These are phyloP conservation scores for Eunapius fragilis DNA, from an alignment of 37 sponge, comb jelly and placozoan species.

Conservation along the genomic window DNA sequence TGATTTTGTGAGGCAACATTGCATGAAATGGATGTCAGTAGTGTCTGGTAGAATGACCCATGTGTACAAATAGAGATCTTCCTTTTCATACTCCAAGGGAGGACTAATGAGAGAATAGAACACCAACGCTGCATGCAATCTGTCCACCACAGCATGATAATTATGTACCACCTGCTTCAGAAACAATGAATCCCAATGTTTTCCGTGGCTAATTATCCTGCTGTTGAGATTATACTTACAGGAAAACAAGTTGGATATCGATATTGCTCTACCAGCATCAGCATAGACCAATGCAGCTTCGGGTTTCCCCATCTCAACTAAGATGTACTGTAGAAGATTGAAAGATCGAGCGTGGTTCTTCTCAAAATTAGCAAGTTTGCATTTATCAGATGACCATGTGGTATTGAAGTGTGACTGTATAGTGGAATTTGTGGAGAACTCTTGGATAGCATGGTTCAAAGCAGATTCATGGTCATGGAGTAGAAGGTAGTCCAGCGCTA, in stretches of 20 bases:
- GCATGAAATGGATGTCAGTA: not conserved
- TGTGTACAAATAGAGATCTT: not conserved
- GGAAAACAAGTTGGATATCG: slow-evolving; percentile 6
- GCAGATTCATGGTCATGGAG: not conserved
- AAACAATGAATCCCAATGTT: not conserved
- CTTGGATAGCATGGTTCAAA: not conserved
- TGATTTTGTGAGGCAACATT: not conserved
- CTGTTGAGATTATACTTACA: not conserved
- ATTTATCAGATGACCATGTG: not conserved
- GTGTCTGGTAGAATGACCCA: not conserved
- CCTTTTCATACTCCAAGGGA: not conserved
- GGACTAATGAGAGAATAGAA: slow-evolving; percentile 14
- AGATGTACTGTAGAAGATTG: slow-evolving; percentile 12
- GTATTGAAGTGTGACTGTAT: not conserved
- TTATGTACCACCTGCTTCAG: not conserved
- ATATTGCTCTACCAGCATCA: slow-evolving; percentile 13
- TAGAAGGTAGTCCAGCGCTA: slow-evolving; percentile 10
- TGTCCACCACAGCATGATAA: not conserved
- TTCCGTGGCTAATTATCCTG: not conserved
- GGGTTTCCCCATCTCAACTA: not conserved
- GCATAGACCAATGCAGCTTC: slow-evolving; percentile 17
- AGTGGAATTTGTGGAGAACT: not conserved
- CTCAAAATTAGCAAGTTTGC: slow-evolving; percentile 20
- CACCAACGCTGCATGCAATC: slow-evolving; percentile 2
- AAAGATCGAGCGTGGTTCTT: slow-evolving; percentile 26